phyloP scores from a whole-genome alignment of 2,888 invertebrate genomes.

The Auanema freiburgensis region DNA sequence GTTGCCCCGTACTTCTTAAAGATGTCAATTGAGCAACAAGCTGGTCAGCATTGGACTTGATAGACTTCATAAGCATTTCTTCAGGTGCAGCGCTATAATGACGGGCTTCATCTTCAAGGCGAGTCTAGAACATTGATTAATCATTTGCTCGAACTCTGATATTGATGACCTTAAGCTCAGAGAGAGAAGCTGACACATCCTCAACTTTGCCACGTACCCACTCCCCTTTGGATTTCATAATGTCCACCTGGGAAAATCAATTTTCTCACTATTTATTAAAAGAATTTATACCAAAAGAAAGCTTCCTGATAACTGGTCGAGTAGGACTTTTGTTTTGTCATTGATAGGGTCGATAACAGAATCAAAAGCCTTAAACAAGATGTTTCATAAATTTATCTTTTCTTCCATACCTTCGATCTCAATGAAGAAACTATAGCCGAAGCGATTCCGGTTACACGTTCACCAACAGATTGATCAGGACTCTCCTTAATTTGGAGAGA shows the following conservation, averaged over 20 bases:
- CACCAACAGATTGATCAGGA: slow-evolving; percentile 21
- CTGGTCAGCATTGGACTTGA: slow-evolving; percentile 26
- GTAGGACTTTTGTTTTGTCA: slow-evolving; percentile 25
- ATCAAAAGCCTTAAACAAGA: too few relatives aligned
- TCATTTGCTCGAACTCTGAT: neutral
- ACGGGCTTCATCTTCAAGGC: slow-evolving; percentile 30
- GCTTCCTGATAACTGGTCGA: slow-evolving; percentile 38
- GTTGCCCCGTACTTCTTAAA: slow-evolving; percentile 25
- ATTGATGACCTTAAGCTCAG: slow-evolving; percentile 29
- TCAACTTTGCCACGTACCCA: slow-evolving; percentile 39
- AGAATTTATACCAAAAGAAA: slow-evolving; percentile 21
- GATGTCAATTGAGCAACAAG: slow-evolving; percentile 25
- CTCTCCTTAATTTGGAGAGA: slow-evolving; percentile 21
- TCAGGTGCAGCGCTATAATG: slow-evolving; percentile 36
- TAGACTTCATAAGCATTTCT: slow-evolving; percentile 38
- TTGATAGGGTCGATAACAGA: slow-evolving; percentile 38
- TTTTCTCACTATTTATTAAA: slow-evolving; percentile 4
- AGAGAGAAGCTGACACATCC: slow-evolving; percentile 31
- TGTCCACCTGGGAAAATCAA: slow-evolving; percentile 26
- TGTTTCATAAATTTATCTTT: too few relatives aligned
- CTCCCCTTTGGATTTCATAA: slow-evolving; percentile 30
- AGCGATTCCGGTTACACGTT: slow-evolving; percentile 33
- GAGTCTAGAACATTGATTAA: slow-evolving; percentile 10
- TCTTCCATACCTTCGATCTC: slow-evolving; percentile 23
- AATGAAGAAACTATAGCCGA: slow-evolving; percentile 28